Base-by-base conservation (phyloP, 2,888 invertebrate species). In the Loripinus fragilis region DNA sequence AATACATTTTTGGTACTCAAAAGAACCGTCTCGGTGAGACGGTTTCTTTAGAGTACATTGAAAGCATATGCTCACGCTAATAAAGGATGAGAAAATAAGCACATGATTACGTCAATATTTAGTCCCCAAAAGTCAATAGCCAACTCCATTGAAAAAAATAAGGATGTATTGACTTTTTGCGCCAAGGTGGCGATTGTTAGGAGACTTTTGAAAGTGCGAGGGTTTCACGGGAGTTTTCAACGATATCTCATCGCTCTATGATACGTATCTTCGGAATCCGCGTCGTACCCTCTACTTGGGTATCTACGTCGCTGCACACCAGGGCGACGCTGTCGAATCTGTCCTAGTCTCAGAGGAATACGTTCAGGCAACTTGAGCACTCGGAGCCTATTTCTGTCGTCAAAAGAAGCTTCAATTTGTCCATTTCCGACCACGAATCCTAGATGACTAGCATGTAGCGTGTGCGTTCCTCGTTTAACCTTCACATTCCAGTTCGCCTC, bases 401-500 rank as follows among this genome's bases (percentile, higher is more conserved):
- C 89, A 67, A 91, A 85, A 8, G 85, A 87, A 1, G 89, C 90
- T 73, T 91, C 90, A 38, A 91, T 87, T 52, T 88, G 86, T 25
- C 89, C 89, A 74, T 91, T 91, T 10, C 88, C 86, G 20, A 90
- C 78, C 33, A 87, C 78, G 28, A 89, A 81, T 10, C 85, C 84
- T 2, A 83, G 76, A 73, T 87, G 84, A 50, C 86, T 86, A 28
- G 90, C 90, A 30, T 87, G 85, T 30, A 93, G 75, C 17, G 86
- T 80, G 60, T 92, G 90, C 0, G 87, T 78, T 0, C 91, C 92
- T 0, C 91, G 86, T 30, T 85, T 86, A 25, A 92, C 78, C 55
- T 87, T 86, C 5, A 91, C 85, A n/a, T 86, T 87, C 90, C 91
- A 90, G 83, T 92, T 89, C 20, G 86, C 78, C 67, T 91, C 94